Evolutionary conservation across 2,797 vertebrate species (phyloP).

Genomic region (Taeniopygia guttata): DNA sequence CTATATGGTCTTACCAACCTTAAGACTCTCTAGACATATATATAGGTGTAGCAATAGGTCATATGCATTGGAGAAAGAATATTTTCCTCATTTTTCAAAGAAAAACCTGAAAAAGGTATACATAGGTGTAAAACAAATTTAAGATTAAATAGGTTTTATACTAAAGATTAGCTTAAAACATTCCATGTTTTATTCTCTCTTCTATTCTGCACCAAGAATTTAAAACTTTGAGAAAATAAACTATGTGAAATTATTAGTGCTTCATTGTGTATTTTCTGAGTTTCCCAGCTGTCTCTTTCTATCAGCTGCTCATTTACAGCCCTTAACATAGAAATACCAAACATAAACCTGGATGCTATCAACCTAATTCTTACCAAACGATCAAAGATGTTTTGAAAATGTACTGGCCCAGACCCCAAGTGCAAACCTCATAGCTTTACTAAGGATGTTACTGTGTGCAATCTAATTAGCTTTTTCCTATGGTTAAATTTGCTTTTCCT

Average conservation of each 20-base stretch:
- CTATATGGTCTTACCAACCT: neutral
- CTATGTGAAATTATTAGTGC: neutral
- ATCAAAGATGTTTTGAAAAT: neutral
- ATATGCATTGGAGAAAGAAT: neutral
- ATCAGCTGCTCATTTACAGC: neutral
- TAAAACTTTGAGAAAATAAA: neutral
- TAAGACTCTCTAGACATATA: neutral
- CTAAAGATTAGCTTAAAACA: neutral
- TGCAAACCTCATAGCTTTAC: neutral
- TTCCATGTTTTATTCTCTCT: neutral
- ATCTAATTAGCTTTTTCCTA: neutral
- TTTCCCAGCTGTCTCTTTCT: neutral
- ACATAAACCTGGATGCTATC: neutral
- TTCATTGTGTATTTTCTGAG: neutral
- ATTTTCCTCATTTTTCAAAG: neutral
- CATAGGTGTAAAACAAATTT: neutral
- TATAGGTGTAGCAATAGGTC: neutral
- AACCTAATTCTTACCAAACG: neutral
- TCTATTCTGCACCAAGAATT: neutral
- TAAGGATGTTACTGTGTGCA: neutral
- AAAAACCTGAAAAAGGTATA: neutral
- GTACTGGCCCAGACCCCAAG: neutral
- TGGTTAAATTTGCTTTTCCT: neutral
- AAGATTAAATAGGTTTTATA: accelerated
- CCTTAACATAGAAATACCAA: neutral